Base-by-base conservation (phyloP, 1,140 invertebrate genomes). In the Penaeus japonicus region DNA sequence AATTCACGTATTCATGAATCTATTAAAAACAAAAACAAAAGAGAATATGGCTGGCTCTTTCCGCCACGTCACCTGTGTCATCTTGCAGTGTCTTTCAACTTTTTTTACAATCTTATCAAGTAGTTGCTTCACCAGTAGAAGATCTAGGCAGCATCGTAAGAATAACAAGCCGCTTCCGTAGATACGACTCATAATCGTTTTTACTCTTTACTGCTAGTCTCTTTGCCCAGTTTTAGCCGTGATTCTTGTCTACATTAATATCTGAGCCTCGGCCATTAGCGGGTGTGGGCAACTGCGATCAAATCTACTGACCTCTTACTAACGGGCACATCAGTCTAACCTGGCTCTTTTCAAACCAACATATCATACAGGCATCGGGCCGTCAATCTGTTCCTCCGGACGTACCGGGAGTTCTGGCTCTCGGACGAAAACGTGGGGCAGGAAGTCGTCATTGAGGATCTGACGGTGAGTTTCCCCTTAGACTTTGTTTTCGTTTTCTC, bases 391-490 rank as follows among this genome's bases (percentile, higher is more conserved):
- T 99, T 99, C 93, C 95, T 98, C 57, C 94, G 96, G 89, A 97
- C 97, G 0, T 99, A 99, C 92, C 96, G 96, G 91, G 96, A 98
- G 91, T 93, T 98, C 77, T 99, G 99, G 99, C 94, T 99, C 77
- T 95, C 96, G 92, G 98, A 98, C 92, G 98, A 99, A 92, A 98
- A 99, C 91, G 95, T 96, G 12, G 98, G 97, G 4, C 97, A 99
- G 93, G 98, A 99, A 94, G 95, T 98, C n/a, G 97, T 99, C 95
- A 98, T 99, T 92, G 97, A 98, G 94, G 97, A 99, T 93, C 93
- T 99, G 1, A 98, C 97, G 84, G 96, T 96, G 93, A 94, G 92
- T 92, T 62, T 17, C 70, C 35, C 18, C 17, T 12, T 7, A 53
- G 53, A 22, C 55, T 55, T 35, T 54, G 4, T 15, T 47, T 47